Conservation (phyloP, 2,888 invertebrate genomes). For the Aporophyla nigra region DNA sequence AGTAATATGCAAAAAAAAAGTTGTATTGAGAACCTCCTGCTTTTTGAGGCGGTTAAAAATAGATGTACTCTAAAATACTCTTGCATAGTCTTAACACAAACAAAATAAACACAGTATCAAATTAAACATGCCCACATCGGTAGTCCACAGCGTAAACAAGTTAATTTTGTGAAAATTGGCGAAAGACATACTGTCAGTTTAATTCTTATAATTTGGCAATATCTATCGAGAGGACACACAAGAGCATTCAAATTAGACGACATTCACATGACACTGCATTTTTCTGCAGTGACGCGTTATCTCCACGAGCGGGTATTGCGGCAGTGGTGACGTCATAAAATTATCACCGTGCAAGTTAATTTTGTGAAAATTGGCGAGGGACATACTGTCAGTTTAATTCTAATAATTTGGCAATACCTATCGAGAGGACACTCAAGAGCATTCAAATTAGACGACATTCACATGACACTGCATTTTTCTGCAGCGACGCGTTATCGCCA, state of each 20-base stretch:
- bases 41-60: not conserved
- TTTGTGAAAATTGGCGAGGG: conserved; percentile 26
- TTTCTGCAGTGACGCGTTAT: not conserved
- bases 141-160: conserved; percentile 18
- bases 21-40: too few relatives aligned
- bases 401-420: conserved; percentile 22
- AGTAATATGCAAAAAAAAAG: too few relatives aligned
- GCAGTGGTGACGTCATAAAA: not conserved
- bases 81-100: too few relatives aligned
- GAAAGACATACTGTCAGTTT: not conserved
- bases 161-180: conserved; percentile 28
- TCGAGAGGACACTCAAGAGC: not conserved
- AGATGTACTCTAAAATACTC: not conserved
- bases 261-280: conserved; percentile 3
- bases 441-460: not conserved
- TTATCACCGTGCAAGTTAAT: conserved; percentile 4
- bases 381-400: conserved; percentile 1
- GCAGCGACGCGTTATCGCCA: not conserved
- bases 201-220: conserved; percentile 24
- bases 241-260: not conserved
- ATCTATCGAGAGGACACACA: not conserved
- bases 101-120: not conserved
- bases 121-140: not conserved
- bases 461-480: not conserved
- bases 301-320: too few relatives aligned